Base-by-base conservation (phyloP, 92 coral and sea anemone genomes). In the Blastomussa wellsi region DNA sequence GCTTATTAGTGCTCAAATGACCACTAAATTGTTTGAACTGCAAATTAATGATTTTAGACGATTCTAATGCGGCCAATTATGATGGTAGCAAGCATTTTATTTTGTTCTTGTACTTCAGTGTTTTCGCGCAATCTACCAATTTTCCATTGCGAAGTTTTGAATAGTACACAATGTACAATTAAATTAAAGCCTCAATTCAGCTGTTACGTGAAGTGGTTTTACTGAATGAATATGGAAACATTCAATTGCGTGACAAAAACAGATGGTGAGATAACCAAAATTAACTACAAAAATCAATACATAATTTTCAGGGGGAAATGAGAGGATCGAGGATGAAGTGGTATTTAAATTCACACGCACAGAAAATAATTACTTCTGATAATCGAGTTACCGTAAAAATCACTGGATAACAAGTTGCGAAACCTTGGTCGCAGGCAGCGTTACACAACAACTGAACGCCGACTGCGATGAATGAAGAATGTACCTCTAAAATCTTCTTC, bases 401-500 rank as follows among this genome's bases (percentile, higher is more conserved):
- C 49, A 44, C 12, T 44, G 49, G 49, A 2, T 11, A 16, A 19
- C 48, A 51, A 57, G 69, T 78, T 57, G 71, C 71, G 69, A 78
- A 59, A 80, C 59, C 9, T 64, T 12, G 16, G 14, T 31, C 42
- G 47, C 64, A 44, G 29, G 6, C 12, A 57, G 60, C 84, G 75
- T 32, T 42, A 80, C 84, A 80, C 55, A 62, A 41, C 29, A 24
- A 26, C 9, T 8, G 0, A 4, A 19, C 5, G 26, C n/a, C n/a
- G n/a, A n/a, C n/a, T n/a, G n/a, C n/a, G n/a, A n/a, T n/a, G 7
- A 38, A 70, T 33, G 17, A 31, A 4, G 65, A 35, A 41, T 79
- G 62, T 84, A 92, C 98, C 98, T 87, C 98, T 75, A 79, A 92
- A 94, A 75, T 93, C 96, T 22, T 90, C 90, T 83, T 96, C 98